These are phyloP conservation scores for Neosilurus mollespiculum DNA, from an alignment of 2,797 vertebrate species.

Conservation along the genomic window DNA sequence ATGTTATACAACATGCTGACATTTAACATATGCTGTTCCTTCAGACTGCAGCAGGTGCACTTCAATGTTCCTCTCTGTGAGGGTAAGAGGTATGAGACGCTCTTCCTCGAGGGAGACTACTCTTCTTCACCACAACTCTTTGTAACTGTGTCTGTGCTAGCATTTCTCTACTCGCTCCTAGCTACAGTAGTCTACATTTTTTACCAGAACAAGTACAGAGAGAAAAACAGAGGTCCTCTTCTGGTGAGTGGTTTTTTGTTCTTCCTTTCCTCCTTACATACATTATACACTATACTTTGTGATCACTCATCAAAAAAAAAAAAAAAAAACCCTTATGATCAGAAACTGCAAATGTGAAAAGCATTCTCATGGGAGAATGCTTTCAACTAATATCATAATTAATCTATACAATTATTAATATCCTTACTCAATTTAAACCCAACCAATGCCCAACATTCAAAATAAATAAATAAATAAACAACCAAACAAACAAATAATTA, in stretches of 20 bases:
- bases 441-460: neutral
- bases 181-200: slow-evolving; percentile 96
- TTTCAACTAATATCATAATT: neutral
- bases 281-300: neutral
- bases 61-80: slow-evolving; percentile 90
- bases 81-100: slow-evolving; percentile 78
- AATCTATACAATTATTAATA: neutral
- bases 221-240: slow-evolving; percentile 94
- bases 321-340: neutral
- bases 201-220: slow-evolving; percentile 97
- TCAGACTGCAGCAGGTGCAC: slow-evolving; percentile 90
- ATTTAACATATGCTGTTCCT: slow-evolving; percentile 43
- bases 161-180: slow-evolving; percentile 93
- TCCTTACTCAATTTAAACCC: neutral
- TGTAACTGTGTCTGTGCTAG: slow-evolving; percentile 89
- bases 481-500: too few species aligned
- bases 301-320: too few species aligned
- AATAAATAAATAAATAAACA: neutral
- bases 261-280: neutral
- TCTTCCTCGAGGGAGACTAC: slow-evolving; percentile 89
- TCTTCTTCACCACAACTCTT: slow-evolving; percentile 90
- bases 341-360: neutral
- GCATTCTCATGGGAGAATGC: neutral
- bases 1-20: neutral
- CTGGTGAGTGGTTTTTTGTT: slow-evolving; percentile 80